Conservation (phyloP, 2,888 invertebrate genomes). For the Hanleya hanleyi region DNA sequence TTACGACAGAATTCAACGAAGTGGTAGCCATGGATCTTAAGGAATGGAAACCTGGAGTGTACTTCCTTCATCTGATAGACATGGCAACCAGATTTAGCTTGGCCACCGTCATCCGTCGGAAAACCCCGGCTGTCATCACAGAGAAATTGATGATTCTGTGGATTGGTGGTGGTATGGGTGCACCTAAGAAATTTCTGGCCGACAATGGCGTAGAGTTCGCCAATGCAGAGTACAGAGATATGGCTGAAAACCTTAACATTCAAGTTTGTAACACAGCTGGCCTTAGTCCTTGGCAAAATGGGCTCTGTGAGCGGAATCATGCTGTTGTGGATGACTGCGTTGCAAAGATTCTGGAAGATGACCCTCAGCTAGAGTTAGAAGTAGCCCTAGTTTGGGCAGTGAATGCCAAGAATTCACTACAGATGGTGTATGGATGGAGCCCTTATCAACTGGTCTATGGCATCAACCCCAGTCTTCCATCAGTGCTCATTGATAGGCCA, state of each 20-base stretch:
- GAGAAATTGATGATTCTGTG: slow-evolving; percentile 12
- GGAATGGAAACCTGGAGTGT: background rate
- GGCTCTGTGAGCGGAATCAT: slow-evolving; percentile 10
- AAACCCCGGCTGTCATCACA: background rate
- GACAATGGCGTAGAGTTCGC: slow-evolving; percentile 23
- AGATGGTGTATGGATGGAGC: slow-evolving; percentile 20
- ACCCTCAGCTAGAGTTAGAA: slow-evolving; percentile 2
- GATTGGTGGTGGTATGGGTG: slow-evolving; percentile 13
- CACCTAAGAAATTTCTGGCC: slow-evolving; percentile 10
- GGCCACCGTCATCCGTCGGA: slow-evolving; percentile 6
- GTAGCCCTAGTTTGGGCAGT: slow-evolving; percentile 13
- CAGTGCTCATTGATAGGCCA: slow-evolving; percentile 12
- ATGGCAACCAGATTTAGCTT: slow-evolving; percentile 13
- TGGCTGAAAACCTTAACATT: slow-evolving; percentile 16
- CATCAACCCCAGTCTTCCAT: slow-evolving; percentile 20
- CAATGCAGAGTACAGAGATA: slow-evolving; percentile 6
- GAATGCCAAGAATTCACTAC: slow-evolving; percentile 15
- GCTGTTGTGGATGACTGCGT: slow-evolving; percentile 17
- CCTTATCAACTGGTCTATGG: slow-evolving; percentile 25
- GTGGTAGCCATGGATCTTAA: slow-evolving; percentile 19
- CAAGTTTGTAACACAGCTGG: slow-evolving; percentile 11
- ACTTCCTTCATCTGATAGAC: slow-evolving; percentile 18
- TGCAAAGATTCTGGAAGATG: background rate
- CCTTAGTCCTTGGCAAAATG: slow-evolving; percentile 11
- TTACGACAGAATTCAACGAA: slow-evolving; percentile 24